phyloP scores from a whole-genome alignment of 2,113 vertebrate genomes.

The Myotis lucifugus region DNA sequence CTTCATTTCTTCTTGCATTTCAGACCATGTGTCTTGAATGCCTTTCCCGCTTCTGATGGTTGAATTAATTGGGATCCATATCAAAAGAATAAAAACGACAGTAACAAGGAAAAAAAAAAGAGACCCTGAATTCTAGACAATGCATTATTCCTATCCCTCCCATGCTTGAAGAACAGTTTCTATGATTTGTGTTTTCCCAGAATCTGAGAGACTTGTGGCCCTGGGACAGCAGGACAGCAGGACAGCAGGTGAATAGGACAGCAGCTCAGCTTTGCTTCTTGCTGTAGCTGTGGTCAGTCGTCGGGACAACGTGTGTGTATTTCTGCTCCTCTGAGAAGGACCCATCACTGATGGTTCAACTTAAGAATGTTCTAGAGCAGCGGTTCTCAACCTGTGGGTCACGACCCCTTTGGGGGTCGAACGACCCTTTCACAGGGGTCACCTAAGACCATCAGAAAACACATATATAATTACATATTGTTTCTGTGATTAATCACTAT shows the following conservation, averaged over 20 bases:
- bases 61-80: not conserved
- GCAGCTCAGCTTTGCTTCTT: not conserved
- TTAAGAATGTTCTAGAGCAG: not conserved
- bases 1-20: not conserved
- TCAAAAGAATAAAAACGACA: too few relatives aligned
- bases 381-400: too few relatives aligned
- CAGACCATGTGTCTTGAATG: not conserved
- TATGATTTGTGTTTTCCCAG: not conserved
- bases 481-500: too few relatives aligned
- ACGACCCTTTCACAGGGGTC: too few relatives aligned
- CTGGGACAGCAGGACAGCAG: too few relatives aligned
- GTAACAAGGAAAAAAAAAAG: too few relatives aligned
- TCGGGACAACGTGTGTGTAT: fast-evolving
- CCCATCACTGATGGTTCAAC: not conserved
- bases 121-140: not conserved
- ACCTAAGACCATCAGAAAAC: too few relatives aligned
- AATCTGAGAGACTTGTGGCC: not conserved
- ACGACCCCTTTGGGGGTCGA: too few relatives aligned
- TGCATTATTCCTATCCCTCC: not conserved
- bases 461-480: too few relatives aligned
- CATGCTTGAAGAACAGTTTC: not conserved
- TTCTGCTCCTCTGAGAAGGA: not conserved
- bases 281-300: not conserved
- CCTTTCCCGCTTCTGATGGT: not conserved
- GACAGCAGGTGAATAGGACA: not conserved